A percentile compares a stretch with the other conserved stretches of the same genome.
Conservation (phyloP, 2,888 invertebrate species). For the Neocrepidodera transversa region DNA sequence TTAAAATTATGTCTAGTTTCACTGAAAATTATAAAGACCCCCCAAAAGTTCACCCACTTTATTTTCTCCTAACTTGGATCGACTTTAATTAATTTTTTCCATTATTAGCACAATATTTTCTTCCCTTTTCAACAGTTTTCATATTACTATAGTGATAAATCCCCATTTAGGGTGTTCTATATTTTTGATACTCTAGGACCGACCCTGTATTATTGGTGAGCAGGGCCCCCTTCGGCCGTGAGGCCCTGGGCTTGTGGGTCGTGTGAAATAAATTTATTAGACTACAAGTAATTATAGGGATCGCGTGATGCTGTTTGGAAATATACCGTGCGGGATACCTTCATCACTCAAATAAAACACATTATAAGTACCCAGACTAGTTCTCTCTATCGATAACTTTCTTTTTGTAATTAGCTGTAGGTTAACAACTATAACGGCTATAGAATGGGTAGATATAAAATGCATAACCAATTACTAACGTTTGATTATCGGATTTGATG, state of each 20-base stretch:
- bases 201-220: neutral
- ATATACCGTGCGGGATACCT: slow-evolving; percentile 37
- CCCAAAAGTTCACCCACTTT: too few relatives aligned
- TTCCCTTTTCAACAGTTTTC: too few relatives aligned
- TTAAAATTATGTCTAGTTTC: too few relatives aligned
- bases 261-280: slow-evolving; percentile 57
- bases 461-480: too few relatives aligned
- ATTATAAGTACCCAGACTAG: neutral
- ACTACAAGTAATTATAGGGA: slow-evolving; percentile 52
- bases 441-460: neutral
- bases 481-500: too few relatives aligned
- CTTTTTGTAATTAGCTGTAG: slow-evolving; percentile 15
- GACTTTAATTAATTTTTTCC: too few relatives aligned
- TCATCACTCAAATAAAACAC: slow-evolving; percentile 28
- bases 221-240: slow-evolving; percentile 16
- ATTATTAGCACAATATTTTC: too few relatives aligned
- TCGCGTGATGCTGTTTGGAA: slow-evolving; percentile 49
- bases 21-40: too few relatives aligned
- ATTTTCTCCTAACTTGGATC: too few relatives aligned
- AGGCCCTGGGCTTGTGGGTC: slow-evolving; percentile 49
- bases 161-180: too few relatives aligned
- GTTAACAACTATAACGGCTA: slow-evolving; percentile 3
- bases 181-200: neutral
- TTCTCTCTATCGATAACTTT: slow-evolving; percentile 9
- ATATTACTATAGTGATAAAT: too few relatives aligned